These are phyloP conservation scores for Leucoma salicis DNA, from an alignment of 2,888 invertebrate genomes.

Conservation along the genomic window DNA sequence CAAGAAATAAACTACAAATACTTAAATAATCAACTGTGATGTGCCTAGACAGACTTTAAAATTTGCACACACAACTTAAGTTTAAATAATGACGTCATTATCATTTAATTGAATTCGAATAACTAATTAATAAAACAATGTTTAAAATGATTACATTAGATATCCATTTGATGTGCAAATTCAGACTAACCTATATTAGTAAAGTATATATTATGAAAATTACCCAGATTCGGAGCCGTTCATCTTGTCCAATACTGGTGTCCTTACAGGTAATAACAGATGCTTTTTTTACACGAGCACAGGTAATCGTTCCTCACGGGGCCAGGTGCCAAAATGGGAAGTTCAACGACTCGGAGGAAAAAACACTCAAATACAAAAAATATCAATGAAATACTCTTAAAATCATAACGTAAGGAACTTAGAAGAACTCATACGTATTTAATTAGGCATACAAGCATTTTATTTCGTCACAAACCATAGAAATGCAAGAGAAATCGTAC, in stretches of 20 bases:
- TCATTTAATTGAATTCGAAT: too few species aligned
- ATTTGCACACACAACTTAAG: too few species aligned
- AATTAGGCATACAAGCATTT: slow-evolving; percentile 61
- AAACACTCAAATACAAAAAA: slow-evolving; percentile 50
- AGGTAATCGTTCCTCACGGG: slow-evolving; percentile 46
- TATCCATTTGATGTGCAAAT: too few species aligned
- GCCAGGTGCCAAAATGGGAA: slow-evolving; percentile 54
- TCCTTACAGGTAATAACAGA: slow-evolving; percentile 39
- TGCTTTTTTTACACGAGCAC: slow-evolving; percentile 46
- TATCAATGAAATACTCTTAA: slow-evolving; percentile 63
- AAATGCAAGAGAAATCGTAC: slow-evolving; percentile 79
- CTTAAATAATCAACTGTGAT: too few species aligned
- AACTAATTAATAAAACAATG: too few species aligned
- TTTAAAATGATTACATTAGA: too few species aligned
- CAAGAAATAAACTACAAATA: too few species aligned
- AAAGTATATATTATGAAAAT: slow-evolving; percentile 52
- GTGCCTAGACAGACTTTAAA: too few species aligned
- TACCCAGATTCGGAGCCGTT: slow-evolving; percentile 92
- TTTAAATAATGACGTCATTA: too few species aligned
- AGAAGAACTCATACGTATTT: slow-evolving; percentile 57
- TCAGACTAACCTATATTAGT: slow-evolving; percentile 22
- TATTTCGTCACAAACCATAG: slow-evolving; percentile 76
- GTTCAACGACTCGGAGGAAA: slow-evolving; percentile 46
- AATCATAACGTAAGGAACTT: slow-evolving; percentile 61
- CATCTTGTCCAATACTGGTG: slow-evolving; percentile 74